A percentile compares a stretch with the other conserved stretches of the same genome.
These are phyloP conservation scores for Ciconia nigra DNA, from an alignment of 2,797 vertebrate species.

Conservation along the genomic window DNA sequence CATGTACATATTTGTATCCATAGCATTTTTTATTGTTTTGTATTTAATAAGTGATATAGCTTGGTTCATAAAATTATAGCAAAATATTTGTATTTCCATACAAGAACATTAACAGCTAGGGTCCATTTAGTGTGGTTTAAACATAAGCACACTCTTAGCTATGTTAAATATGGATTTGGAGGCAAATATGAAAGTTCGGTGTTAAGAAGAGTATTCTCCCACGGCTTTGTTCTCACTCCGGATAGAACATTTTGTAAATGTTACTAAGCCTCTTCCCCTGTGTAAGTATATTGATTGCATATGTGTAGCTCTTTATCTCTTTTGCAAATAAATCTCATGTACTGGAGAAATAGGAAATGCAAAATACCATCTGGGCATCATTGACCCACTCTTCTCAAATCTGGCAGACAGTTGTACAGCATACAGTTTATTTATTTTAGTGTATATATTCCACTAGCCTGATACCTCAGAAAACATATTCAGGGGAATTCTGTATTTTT, in stretches of 20 bases:
- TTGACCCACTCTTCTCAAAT: background rate
- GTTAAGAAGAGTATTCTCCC: background rate
- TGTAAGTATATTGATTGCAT: background rate
- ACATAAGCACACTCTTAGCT: background rate
- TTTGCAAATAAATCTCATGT: constrained; percentile 5
- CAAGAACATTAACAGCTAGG: background rate
- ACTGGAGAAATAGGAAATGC: background rate
- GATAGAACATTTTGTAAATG: background rate
- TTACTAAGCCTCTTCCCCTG: background rate
- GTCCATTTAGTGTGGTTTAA: background rate
- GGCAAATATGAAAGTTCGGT: background rate
- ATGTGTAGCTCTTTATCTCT: constrained; percentile 7
- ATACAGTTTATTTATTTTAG: background rate
- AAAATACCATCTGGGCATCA: background rate
- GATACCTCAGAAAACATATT: background rate
- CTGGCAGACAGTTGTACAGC: background rate
- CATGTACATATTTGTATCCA: background rate
- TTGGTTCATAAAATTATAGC: background rate
- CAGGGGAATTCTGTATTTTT: background rate
- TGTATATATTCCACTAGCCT: background rate
- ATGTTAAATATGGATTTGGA: background rate
- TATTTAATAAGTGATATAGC: background rate
- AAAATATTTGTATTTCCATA: background rate
- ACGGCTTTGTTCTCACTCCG: background rate
- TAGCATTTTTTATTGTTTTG: background rate